phyloP scores from a whole-genome alignment of 2,797 vertebrate genomes.

The Rhinatrema bivittatum region DNA sequence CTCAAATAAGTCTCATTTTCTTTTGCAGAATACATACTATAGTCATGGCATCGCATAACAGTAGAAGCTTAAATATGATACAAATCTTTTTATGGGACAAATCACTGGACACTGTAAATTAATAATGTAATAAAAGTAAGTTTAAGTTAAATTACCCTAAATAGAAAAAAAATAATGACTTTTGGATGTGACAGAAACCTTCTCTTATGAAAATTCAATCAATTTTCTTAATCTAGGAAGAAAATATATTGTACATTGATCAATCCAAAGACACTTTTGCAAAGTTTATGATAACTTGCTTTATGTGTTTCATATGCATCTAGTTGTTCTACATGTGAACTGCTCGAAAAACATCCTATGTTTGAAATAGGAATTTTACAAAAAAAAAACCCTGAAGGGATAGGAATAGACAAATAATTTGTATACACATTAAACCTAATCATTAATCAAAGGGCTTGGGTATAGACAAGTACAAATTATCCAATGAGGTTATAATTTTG shows the following conservation, averaged over 20 bases:
- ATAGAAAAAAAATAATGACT: neutral
- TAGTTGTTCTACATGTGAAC: conserved; percentile 21
- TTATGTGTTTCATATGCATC: conserved; percentile 15
- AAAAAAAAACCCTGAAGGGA: neutral
- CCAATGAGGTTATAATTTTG: conserved; percentile 18
- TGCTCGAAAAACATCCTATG: conserved; percentile 22
- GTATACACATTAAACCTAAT: conserved; percentile 8
- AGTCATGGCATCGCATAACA: conserved; percentile 8
- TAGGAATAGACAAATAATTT: conserved; percentile 7
- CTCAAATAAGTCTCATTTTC: conserved; percentile 11
- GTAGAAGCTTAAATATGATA: conserved; percentile 4
- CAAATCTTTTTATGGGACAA: neutral
- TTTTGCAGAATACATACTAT: too few species aligned
- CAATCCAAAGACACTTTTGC: conserved; percentile 49
- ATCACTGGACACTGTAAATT: conserved; percentile 4
- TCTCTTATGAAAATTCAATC: conserved; percentile 39
- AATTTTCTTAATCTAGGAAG: conserved; percentile 21
- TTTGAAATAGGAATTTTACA: conserved; percentile 12
- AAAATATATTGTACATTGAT: conserved; percentile 28
- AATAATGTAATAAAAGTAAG: conserved; percentile 2
- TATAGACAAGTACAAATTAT: conserved; percentile 15
- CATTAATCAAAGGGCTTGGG: conserved; percentile 52
- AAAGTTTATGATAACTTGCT: conserved; percentile 28
- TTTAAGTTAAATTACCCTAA: conserved; percentile 6
- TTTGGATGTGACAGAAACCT: conserved; percentile 1